Conservation (phyloP, 2,113 vertebrate genomes). For the Neolamprologus tretocephalus region DNA sequence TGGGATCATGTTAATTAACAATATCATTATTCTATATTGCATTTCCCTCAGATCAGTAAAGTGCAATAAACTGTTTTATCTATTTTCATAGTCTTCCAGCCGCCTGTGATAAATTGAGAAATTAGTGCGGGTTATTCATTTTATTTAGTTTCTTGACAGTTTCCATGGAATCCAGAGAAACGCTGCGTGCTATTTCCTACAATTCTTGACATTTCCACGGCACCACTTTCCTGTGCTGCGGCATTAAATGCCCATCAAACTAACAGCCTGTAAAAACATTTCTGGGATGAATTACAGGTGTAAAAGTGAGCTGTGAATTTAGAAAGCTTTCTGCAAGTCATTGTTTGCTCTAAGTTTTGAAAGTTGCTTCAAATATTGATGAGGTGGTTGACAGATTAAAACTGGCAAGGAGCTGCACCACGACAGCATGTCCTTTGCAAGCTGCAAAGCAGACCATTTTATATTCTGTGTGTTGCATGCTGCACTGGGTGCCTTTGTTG, state of each 20-base stretch:
- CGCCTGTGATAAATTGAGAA: constrained; percentile 10
- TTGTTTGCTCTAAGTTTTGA: background rate
- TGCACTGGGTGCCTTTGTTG: background rate
- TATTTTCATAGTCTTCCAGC: background rate
- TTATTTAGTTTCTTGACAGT: background rate
- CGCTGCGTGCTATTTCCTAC: background rate
- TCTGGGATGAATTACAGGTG: background rate
- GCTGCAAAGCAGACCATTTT: constrained; percentile 13
- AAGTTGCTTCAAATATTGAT: background rate
- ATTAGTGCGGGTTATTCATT: background rate
- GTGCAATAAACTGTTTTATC: constrained; percentile 2
- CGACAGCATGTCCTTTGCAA: background rate
- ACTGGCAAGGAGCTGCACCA: background rate
- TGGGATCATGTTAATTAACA: background rate
- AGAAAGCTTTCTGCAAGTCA: background rate
- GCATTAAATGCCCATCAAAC: background rate
- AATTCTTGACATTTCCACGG: background rate
- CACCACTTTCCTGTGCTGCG: background rate
- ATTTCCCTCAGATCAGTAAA: background rate
- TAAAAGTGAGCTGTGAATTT: background rate
- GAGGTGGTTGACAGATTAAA: background rate
- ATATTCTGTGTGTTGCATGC: background rate
- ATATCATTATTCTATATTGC: background rate
- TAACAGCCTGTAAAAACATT: background rate
- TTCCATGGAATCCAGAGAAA: background rate